Evolutionary conservation across 2,888 invertebrate species (phyloP), one percentile per base, ranked within the genome.

Genomic region (Chaetogeoica ovagalla): DNA sequence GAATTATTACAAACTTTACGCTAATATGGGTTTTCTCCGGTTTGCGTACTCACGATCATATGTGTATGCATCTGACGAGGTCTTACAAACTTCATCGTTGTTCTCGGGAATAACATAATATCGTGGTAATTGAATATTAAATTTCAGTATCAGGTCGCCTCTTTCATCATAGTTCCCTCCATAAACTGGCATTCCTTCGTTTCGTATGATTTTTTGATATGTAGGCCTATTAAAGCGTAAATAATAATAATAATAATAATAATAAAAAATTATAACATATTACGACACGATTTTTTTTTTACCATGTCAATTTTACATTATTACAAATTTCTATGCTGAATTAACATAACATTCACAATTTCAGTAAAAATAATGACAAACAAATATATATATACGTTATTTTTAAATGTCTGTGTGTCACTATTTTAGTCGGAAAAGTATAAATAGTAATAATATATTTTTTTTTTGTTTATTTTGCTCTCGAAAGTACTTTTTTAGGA

Each of bases 151-250:
- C 4, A 77, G 37, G 21, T 77, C 19, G 6, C 77, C 77, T 1
- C 69, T 77, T 21, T 69, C 39, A 2, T 39, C 52, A 23, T 7
- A 7, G 9, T 62, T 23, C 8, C 11, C n/a, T 21, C 52, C 17
- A 21, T 55, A 70, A 0, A 8, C 37, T 11, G 77, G 77, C 70
- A 77, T 70, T 13, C 77, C 77, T 77, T 77, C 69, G 39, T 62
- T 62, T 17, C 21, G 70, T 48, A 77, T 52, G 8, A 62, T n/a
- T 23, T 77, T 77, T 55, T 62, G 30, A 55, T 69, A 77, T 5
- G 52, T 62, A 21, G 77, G 70, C 13, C 77, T 77, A 39, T 39
- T 11, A 30, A 52, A 30, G n/a, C 19, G 48, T n/a, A 5, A 21
- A 23, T 15, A 13, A 48, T 2, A 48, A 48, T 13, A 13, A 43